Conservation (phyloP, 2,888 invertebrate genomes). For the Meteorus cinctellus region DNA sequence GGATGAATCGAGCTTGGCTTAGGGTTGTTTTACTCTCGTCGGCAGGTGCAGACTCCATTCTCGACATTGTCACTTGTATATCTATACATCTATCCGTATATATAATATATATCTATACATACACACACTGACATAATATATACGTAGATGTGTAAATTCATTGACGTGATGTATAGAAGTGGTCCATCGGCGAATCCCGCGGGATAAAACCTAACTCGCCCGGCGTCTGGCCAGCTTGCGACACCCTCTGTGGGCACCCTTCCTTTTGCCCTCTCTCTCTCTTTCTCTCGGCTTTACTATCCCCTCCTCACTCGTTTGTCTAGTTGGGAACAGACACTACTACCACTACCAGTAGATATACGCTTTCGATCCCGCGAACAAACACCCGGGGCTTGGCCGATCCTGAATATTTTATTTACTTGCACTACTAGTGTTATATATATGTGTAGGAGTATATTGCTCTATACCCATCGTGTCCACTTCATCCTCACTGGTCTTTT, state of each 20-base stretch:
- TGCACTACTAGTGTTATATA: constrained; percentile 44
- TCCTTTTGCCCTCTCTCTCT: constrained; percentile 33
- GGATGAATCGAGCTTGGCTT: constrained; percentile 55
- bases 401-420: constrained; percentile 69
- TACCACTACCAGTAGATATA: constrained; percentile 49
- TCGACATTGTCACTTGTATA: constrained; percentile 12
- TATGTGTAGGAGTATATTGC: constrained; percentile 25
- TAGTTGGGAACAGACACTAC: constrained; percentile 43
- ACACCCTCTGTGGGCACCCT: constrained; percentile 41
- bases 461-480: constrained; percentile 14
- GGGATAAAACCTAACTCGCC: constrained; percentile 65
- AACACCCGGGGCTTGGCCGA: constrained; percentile 60
- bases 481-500: constrained; percentile 29
- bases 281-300: constrained; percentile 32
- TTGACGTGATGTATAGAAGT: constrained; percentile 14
- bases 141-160: constrained; percentile 14
- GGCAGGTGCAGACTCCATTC: constrained; percentile 60
- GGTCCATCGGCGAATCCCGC: constrained; percentile 59
- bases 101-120: background rate
- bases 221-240: constrained; percentile 37
- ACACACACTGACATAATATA: background rate
- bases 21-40: constrained; percentile 60
- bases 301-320: constrained; percentile 33
- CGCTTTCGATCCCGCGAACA: constrained; percentile 58
- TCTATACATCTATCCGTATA: background rate